Evolutionary conservation across 1,140 invertebrate species (phyloP).

Genomic region (Tenebrio molitor): DNA sequence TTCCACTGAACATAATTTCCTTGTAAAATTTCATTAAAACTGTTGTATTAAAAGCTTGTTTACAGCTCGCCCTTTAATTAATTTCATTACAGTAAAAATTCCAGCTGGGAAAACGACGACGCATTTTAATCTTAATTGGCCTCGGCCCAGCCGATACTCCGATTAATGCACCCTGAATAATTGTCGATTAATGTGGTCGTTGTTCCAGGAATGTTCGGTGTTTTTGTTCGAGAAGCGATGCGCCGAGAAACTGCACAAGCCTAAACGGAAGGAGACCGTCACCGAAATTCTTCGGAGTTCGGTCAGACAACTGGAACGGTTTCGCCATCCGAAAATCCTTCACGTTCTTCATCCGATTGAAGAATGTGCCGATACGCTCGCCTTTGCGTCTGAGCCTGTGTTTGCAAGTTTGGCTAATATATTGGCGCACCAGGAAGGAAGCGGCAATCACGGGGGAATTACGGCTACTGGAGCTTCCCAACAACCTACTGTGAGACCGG

Average conservation of each 20-base stretch:
- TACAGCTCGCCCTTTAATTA: conserved; percentile 4
- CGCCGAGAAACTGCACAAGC: conserved; percentile 95
- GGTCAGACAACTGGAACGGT: conserved; percentile 84
- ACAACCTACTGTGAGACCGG: conserved; percentile 67
- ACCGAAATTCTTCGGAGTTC: conserved; percentile 90
- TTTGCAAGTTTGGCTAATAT: conserved; percentile 91
- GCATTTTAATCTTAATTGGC: background rate
- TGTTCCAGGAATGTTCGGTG: conserved; percentile 91
- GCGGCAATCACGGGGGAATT: conserved; percentile 64
- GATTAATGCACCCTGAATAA: too few relatives aligned
- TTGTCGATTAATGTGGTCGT: conserved; percentile 54
- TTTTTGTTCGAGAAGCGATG: conserved; percentile 96
- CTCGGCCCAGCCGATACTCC: too few relatives aligned
- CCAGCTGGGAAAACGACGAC: conserved; percentile 2
- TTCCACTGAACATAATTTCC: conserved; percentile 1
- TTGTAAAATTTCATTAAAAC: conserved; percentile 26
- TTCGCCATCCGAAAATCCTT: conserved; percentile 88
- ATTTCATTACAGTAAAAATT: conserved; percentile 24
- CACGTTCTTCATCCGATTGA: conserved; percentile 83
- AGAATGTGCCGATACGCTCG: conserved; percentile 87
- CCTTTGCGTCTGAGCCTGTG: conserved; percentile 93
- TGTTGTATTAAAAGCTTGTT: conserved; percentile 22
- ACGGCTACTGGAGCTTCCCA: conserved; percentile 65
- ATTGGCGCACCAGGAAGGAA: conserved; percentile 75
- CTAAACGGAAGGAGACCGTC: conserved; percentile 91